phyloP scores from a whole-genome alignment of 2,797 vertebrate genomes.

The Enteromius paludinosus region DNA sequence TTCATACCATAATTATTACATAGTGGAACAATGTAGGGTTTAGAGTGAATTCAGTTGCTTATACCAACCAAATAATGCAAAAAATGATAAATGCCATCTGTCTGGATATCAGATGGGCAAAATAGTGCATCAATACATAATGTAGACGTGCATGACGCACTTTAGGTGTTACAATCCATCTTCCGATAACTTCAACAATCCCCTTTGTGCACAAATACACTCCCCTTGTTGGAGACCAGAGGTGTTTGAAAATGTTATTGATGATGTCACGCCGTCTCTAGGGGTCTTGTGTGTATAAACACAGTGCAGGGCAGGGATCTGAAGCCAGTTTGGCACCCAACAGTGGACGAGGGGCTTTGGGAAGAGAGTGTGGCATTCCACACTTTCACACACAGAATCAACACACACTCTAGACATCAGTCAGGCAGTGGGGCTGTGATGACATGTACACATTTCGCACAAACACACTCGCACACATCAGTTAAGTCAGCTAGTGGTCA shows the following conservation, averaged over 20 bases:
- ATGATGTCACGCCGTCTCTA: constrained; percentile 77
- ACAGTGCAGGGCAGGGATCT: constrained; percentile 66
- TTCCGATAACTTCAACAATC: constrained; percentile 27
- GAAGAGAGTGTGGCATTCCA: constrained; percentile 73
- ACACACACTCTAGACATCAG: constrained; percentile 73
- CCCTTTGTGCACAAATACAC: constrained; percentile 38
- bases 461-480: constrained; percentile 54
- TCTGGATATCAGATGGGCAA: constrained; percentile 15
- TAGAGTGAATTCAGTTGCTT: constrained; percentile 8
- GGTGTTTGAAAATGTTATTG: constrained; percentile 69
- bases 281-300: constrained; percentile 71
- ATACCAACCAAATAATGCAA: not conserved
- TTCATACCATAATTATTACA: constrained; percentile 30
- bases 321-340: constrained; percentile 51
- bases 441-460: constrained; percentile 60
- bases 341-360: constrained; percentile 69
- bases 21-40: constrained; percentile 3
- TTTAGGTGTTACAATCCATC: not conserved
- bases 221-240: constrained; percentile 62
- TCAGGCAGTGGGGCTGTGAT: constrained; percentile 52
- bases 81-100: not conserved
- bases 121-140: not conserved
- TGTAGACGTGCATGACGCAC: not conserved
- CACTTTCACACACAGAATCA: constrained; percentile 73
- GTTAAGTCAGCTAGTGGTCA: constrained; percentile 50